A percentile compares a stretch with the other conserved stretches of the same genome.
phyloP scores from a whole-genome alignment of 2,797 vertebrate genomes.

The Leucoraja ocellata region DNA sequence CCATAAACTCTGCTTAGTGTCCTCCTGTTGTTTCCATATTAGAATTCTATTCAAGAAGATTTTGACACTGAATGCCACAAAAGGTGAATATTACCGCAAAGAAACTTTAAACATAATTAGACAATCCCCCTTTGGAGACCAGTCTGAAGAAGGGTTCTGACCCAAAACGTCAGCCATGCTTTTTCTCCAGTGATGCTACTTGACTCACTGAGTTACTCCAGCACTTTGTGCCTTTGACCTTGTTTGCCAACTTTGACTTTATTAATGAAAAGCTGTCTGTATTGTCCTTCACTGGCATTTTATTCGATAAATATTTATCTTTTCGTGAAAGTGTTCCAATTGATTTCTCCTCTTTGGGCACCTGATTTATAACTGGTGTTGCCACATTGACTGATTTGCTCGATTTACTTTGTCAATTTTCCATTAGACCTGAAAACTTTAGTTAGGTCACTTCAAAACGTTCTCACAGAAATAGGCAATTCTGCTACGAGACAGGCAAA shows the following conservation, averaged over 20 bases:
- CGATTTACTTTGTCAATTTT: not conserved
- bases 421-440: not conserved
- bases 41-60: slow-evolving; percentile 15
- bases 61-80: not conserved
- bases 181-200: too few species aligned
- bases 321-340: not conserved
- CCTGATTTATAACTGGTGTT: not conserved
- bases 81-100: not conserved
- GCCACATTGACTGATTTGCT: not conserved
- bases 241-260: not conserved
- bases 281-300: not conserved
- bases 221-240: not conserved
- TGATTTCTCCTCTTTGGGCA: not conserved
- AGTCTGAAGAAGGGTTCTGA: too few species aligned
- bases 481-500: not conserved
- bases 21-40: not conserved
- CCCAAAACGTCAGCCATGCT: too few species aligned
- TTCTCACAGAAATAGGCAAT: not conserved
- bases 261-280: not conserved
- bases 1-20: not conserved
- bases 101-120: not conserved
- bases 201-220: too few species aligned
- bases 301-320: not conserved
- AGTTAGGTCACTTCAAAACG: not conserved
- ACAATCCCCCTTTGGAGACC: too few species aligned